Base-by-base conservation (phyloP, 1,140 invertebrate species). In the Pinna nobilis region DNA sequence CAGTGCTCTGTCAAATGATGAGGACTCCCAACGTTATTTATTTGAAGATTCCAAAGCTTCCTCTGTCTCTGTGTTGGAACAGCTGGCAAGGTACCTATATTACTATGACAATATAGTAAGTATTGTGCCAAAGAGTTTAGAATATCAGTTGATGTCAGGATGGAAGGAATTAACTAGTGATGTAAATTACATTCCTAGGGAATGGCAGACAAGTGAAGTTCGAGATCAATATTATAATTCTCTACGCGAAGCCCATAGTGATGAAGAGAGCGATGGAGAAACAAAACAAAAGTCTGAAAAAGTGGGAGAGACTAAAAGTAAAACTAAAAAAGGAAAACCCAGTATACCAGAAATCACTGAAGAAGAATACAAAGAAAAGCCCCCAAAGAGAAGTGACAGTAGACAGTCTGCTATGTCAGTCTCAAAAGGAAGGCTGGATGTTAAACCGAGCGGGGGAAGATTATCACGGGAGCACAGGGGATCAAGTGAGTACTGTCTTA, bases 11-110 rank as follows among this genome's bases (percentile, higher is more conserved):
- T 83, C 77, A 7, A 83, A 84, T 61, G 85, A 87, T 76, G 85
- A 87, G 60, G 86, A 87, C 57, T 82, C 83, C 9, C 85, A 86
- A 51, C 78, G 84, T 39, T 84, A 80, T 63, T 66, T 87, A 30
- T 88, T 85, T 81, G 85, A 88, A 39, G 83, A 87, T 59, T 69
- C 83, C 5, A 83, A 83, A 50, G 39, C 76, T n/a, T 76, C 67
- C 23, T 77, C 86, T 3, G 37, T 35, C 4, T 79, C 61, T 57
- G 77, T 86, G 25, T 70, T 88, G 18, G 55, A 67, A 20, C 84
- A 87, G 66, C 59, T 88, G 35, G 78, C 83, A 6, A 80, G 69
- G 47, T 82, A 84, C 63, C 76, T 88, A 13, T 85, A 85, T 66
- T 78, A 61, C 47, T 84, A 85, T 77, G 81, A 86, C 39, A 79